A percentile compares a stretch with the other conserved stretches of the same genome.
phyloP scores from a whole-genome alignment of 2,797 vertebrate species.

The Notamacropus eugenii region DNA sequence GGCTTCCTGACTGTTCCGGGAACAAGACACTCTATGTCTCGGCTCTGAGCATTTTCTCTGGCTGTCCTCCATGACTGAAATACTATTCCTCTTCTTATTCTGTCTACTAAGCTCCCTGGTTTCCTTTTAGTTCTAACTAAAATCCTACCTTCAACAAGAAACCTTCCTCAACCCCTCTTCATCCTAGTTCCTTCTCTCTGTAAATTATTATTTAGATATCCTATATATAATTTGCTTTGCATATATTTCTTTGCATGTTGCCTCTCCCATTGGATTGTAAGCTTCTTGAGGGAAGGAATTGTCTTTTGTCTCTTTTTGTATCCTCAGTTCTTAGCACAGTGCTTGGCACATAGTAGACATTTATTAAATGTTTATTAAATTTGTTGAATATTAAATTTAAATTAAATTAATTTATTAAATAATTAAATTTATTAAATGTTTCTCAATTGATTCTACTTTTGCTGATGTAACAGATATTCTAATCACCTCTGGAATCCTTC shows the following conservation, averaged over 20 bases:
- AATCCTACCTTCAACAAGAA: not conserved
- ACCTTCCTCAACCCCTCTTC: not conserved
- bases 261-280: not conserved
- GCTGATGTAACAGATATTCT: not conserved
- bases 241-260: not conserved
- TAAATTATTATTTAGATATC: not conserved
- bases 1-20: not conserved
- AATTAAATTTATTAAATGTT: not conserved
- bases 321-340: not conserved
- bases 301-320: not conserved
- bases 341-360: not conserved
- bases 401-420: no score
- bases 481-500: not conserved
- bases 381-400: no score
- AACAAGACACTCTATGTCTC: not conserved
- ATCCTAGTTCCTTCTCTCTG: not conserved
- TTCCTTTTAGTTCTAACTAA: not conserved
- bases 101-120: not conserved
- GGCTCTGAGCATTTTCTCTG: not conserved
- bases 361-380: not conserved
- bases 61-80: not conserved
- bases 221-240: not conserved
- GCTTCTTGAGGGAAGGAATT: not conserved
- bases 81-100: not conserved
- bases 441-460: not conserved